Percentiles rank a stretch among this genome's conserved stretches.
Evolutionary conservation across 2,797 vertebrate species (phyloP).

Genomic region (Arnoldichthys spilopterus): DNA sequence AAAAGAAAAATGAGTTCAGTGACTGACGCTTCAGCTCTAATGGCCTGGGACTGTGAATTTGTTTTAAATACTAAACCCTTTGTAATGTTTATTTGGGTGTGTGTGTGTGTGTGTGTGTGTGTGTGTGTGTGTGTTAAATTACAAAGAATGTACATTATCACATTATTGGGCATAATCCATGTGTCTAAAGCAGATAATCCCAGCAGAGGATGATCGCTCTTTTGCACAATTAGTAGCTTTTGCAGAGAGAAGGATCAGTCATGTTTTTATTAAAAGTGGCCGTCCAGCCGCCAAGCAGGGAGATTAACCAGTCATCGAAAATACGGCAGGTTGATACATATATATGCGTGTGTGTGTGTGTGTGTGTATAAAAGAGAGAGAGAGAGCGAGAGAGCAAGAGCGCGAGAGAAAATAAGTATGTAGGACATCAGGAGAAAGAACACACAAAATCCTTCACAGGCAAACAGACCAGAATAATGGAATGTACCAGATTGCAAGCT

Average conservation of each 20-base stretch:
- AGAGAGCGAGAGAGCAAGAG: not conserved
- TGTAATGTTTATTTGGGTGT: conserved; percentile 7
- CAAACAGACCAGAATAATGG: conserved; percentile 71
- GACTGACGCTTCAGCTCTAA: conserved; percentile 21
- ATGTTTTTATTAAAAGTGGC: conserved; percentile 79
- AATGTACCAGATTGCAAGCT: conserved; percentile 75
- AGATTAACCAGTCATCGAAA: conserved; percentile 57
- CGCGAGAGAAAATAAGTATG: conserved; percentile 20
- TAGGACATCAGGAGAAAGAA: conserved; percentile 14
- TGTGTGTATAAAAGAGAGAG: not conserved
- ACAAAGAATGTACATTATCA: conserved; percentile 78
- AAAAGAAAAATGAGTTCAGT: not conserved
- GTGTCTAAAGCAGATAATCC: conserved; percentile 78
- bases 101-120: conserved; percentile 33
- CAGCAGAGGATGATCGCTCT: conserved; percentile 79
- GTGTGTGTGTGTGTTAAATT: conserved; percentile 69
- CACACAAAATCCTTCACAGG: conserved; percentile 40
- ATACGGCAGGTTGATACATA: conserved; percentile 38
- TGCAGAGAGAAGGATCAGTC: conserved; percentile 74
- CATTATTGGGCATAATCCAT: conserved; percentile 77
- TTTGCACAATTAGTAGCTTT: conserved; percentile 79
- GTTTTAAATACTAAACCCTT: conserved; percentile 46
- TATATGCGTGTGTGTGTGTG: conserved; percentile 1
- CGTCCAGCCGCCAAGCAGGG: conserved; percentile 36
- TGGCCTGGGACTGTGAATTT: conserved; percentile 38